A percentile compares a stretch with the other conserved stretches of the same genome.
Conservation (phyloP, 1,140 invertebrate genomes). For the Venustaconcha ellipsiformis region DNA sequence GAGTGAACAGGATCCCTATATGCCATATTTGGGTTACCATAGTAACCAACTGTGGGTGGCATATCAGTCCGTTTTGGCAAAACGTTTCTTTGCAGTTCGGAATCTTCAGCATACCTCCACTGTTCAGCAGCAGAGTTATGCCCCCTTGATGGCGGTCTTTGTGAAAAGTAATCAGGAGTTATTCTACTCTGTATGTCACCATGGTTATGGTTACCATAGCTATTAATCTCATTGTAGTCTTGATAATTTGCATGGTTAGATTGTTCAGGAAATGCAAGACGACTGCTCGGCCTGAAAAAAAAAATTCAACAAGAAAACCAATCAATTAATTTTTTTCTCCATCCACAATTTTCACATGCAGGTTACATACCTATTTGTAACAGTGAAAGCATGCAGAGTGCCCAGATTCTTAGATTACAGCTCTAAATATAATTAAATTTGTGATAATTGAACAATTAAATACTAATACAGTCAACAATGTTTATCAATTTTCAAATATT, state of each 20-base stretch:
- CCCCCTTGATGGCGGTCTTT: slow-evolving; percentile 22
- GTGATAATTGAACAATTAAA: no score
- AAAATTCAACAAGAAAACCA: neutral
- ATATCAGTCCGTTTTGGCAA: slow-evolving; percentile 19
- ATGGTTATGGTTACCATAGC: neutral
- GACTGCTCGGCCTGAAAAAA: slow-evolving; percentile 26
- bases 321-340: no score
- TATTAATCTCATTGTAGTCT: slow-evolving; percentile 20
- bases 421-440: no score
- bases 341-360: no score
- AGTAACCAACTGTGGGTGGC: slow-evolving; percentile 21
- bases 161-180: neutral
- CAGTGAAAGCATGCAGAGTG: no score
- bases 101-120: slow-evolving; percentile 16
- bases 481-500: no score
- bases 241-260: slow-evolving; percentile 20
- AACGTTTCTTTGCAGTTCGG: slow-evolving; percentile 5
- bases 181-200: slow-evolving; percentile 11
- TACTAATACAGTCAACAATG: no score
- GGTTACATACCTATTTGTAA: no score
- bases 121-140: slow-evolving; percentile 4
- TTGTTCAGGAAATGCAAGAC: slow-evolving; percentile 9
- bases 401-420: no score
- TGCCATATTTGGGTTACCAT: slow-evolving; percentile 22
- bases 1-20: slow-evolving; percentile 31